Base-by-base conservation (phyloP, 92 coral and sea anemone species). In the Ricordea florida region DNA sequence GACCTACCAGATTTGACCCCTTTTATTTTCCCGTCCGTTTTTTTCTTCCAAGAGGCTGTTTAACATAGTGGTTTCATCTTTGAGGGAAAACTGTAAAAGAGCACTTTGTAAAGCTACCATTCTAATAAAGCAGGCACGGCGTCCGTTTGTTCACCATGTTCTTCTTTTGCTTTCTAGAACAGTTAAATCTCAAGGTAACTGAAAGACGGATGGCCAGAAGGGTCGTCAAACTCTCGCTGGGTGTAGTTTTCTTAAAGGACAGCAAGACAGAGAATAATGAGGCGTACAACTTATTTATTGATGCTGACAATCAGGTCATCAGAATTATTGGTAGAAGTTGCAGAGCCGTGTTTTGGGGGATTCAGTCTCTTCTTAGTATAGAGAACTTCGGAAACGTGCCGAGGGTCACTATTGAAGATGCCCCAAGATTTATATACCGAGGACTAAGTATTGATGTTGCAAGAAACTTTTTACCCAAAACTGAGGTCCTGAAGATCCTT, bases 381-480 rank as follows among this genome's bases (percentile, higher is more conserved):
- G 74, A 53, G 16, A 16, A 57, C 52, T 20, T 67, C 3, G 90
- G 90, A 2, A 51, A 56, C 18, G 85, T 84, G 3, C 90, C 89
- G 16, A 72, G 86, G 79, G 90, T 91, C 42, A 33, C 70, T 6
- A 58, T 74, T 11, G 66, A 52, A 10, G 89, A 82, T 23, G 26
- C 41, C 11, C 91, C 91, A 11, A 57, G 83, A 69, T 86, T 49
- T 17, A 24, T 27, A 47, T 66, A 55, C 52, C 79, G 78, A 10
- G 84, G 67, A 6, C 47, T 78, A 22, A 67, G 82, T 75, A 60
- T 93, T 18, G 98, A 93, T 57, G 84, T 93, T 6, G 90, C 89
- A 2, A 80, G 98, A 15, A 93, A 93, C 60, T 90, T 93, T 27
- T 89, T 79, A 52, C 87, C 87, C 2, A 90, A 90, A 64, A 76